Evolutionary conservation across 2,888 invertebrate genomes (phyloP).

Genomic region (Nymphalis polychloros): DNA sequence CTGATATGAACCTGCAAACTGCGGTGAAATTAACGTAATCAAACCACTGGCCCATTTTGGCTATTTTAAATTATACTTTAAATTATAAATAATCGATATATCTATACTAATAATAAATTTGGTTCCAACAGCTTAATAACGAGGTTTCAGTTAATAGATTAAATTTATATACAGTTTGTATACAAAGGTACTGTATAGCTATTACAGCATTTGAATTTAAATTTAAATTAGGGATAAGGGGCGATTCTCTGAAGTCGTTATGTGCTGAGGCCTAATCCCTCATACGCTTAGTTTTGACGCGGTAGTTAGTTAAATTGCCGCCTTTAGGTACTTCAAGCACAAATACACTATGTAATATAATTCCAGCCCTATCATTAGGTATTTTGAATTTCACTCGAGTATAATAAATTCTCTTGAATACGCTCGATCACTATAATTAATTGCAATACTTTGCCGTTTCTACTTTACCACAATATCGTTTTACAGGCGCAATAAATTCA

Average conservation of each 20-base stretch:
- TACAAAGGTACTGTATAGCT: background rate
- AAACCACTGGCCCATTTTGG: too few species aligned
- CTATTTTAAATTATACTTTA: too few species aligned
- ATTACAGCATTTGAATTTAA: constrained; percentile 2
- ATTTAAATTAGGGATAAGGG: constrained; percentile 6
- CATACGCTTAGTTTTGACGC: constrained; percentile 6
- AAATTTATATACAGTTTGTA: background rate
- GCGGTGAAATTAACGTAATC: too few species aligned
- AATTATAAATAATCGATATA: background rate
- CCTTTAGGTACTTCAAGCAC: constrained; percentile 4
- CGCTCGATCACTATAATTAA: constrained; percentile 33
- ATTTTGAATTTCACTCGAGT: constrained; percentile 22
- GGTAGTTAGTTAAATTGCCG: background rate
- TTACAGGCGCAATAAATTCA: constrained; percentile 17
- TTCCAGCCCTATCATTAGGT: constrained; percentile 11
- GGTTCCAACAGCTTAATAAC: background rate
- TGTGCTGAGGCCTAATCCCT: background rate
- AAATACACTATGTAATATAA: constrained; percentile 4
- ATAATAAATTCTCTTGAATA: constrained; percentile 22
- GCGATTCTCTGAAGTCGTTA: constrained; percentile 6
- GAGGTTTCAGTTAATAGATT: too few species aligned
- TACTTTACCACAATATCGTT: constrained; percentile 9
- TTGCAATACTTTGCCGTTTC: constrained; percentile 35
- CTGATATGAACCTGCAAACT: too few species aligned
- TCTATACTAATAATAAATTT: background rate